Evolutionary conservation across 2,888 invertebrate species (phyloP).

Genomic region (Phymatocera aterrima): DNA sequence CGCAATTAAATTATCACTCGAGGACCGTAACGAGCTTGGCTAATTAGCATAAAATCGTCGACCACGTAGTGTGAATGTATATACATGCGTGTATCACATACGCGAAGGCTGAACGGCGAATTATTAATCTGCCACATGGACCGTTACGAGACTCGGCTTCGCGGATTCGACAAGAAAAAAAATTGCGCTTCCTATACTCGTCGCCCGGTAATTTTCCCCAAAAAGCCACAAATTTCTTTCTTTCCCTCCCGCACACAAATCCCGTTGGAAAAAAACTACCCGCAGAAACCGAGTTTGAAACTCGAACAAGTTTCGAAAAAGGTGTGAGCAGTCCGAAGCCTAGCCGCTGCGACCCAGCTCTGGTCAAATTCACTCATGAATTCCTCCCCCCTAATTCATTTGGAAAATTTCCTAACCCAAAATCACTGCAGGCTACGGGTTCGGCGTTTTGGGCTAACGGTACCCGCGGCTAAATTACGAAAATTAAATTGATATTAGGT

Average conservation of each 20-base stretch:
- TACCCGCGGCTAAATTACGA: constrained; percentile 14
- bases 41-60: background rate
- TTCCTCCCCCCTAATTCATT: constrained; percentile 34
- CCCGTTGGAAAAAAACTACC: too few relatives aligned
- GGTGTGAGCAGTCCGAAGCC: background rate
- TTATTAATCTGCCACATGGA: too few relatives aligned
- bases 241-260: too few relatives aligned
- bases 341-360: background rate
- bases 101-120: too few relatives aligned
- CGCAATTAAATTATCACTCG: background rate
- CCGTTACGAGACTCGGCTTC: too few relatives aligned
- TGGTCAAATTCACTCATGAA: constrained; percentile 29
- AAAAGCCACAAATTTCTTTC: too few relatives aligned
- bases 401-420: constrained; percentile 21
- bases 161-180: too few relatives aligned
- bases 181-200: too few relatives aligned
- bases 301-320: background rate
- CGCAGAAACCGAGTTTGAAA: background rate
- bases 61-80: background rate
- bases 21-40: background rate
- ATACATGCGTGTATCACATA: too few relatives aligned
- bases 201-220: too few relatives aligned
- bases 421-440: background rate
- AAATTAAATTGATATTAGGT: constrained; percentile 43
- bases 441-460: constrained; percentile 19